A percentile compares a stretch with the other conserved stretches of the same genome.
Evolutionary conservation across 2,797 vertebrate species (phyloP).

Genomic region (Diglossa cyanea): DNA sequence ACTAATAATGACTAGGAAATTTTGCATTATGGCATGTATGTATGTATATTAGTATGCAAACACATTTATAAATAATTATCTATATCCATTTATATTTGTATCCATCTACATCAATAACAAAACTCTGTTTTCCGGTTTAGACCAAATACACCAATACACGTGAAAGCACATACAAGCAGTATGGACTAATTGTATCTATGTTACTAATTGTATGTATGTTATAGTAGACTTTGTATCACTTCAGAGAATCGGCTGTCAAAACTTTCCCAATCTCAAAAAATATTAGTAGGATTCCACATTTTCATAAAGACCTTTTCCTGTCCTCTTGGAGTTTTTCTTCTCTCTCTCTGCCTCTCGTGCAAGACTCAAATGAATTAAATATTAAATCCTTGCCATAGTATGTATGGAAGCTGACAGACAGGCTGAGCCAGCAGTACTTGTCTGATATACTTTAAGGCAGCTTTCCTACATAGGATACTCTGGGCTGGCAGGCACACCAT

Average conservation of each 20-base stretch:
- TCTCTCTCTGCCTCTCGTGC: background rate
- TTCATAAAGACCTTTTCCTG: background rate
- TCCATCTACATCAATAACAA: background rate
- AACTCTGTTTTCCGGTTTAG: background rate
- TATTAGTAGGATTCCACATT: accelerated
- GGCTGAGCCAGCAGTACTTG: background rate
- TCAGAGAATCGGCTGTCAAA: accelerated
- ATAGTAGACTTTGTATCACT: background rate
- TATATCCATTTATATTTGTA: too few species aligned
- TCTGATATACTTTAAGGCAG: background rate
- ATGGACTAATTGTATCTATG: background rate
- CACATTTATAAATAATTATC: background rate
- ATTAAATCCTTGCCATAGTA: background rate
- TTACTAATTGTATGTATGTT: background rate
- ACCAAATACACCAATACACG: background rate
- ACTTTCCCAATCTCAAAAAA: background rate
- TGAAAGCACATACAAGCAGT: background rate
- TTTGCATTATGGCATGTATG: background rate
- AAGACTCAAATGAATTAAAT: background rate
- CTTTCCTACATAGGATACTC: background rate
- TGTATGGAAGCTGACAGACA: background rate
- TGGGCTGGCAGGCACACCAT: background rate
- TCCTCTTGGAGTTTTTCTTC: background rate
- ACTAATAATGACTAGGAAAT: background rate
- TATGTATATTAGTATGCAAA: background rate